These are phyloP conservation scores for Lagodon rhomboides DNA, from an alignment of 2,797 vertebrate species.

Conservation along the genomic window DNA sequence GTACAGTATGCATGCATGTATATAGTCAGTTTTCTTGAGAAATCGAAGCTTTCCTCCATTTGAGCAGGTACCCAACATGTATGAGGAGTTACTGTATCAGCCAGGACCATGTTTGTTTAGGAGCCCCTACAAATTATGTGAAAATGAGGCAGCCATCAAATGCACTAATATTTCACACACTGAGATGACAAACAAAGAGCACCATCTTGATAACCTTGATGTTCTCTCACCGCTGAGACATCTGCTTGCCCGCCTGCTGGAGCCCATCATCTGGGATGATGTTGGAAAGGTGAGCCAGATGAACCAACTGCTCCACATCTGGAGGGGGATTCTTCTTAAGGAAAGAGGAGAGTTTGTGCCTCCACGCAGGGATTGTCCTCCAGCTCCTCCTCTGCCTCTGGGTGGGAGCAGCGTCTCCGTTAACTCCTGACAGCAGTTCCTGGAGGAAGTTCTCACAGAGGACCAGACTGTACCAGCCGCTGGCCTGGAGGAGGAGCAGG, in stretches of 20 bases:
- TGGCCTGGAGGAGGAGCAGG: slow-evolving; percentile 62
- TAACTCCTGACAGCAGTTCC: slow-evolving; percentile 74
- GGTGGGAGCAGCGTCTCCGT: slow-evolving; percentile 13
- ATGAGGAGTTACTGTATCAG: neutral
- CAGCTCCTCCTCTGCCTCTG: slow-evolving; percentile 26
- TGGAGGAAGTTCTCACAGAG: slow-evolving; percentile 83
- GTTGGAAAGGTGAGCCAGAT: slow-evolving; percentile 76
- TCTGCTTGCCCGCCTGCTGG: slow-evolving; percentile 68
- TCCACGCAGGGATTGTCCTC: slow-evolving; percentile 65
- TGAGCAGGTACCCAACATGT: neutral
- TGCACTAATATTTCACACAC: neutral
- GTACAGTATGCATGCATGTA: too few species aligned
- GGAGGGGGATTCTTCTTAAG: slow-evolving; percentile 82
- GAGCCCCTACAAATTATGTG: neutral
- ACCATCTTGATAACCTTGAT: neutral
- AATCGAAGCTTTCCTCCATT: neutral
- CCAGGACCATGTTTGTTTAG: neutral
- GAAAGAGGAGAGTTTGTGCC: slow-evolving; percentile 70
- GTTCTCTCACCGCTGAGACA: slow-evolving; percentile 79
- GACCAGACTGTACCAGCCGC: slow-evolving; percentile 80
- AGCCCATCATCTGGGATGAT: slow-evolving; percentile 71
- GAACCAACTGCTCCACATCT: slow-evolving; percentile 77
- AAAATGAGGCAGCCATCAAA: neutral
- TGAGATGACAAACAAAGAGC: neutral
- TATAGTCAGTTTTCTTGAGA: too few species aligned